A percentile compares a stretch with the other conserved stretches of the same genome.
These are phyloP conservation scores for Platichthys flesus DNA, from an alignment of 2,113 vertebrate genomes.

Conservation along the genomic window DNA sequence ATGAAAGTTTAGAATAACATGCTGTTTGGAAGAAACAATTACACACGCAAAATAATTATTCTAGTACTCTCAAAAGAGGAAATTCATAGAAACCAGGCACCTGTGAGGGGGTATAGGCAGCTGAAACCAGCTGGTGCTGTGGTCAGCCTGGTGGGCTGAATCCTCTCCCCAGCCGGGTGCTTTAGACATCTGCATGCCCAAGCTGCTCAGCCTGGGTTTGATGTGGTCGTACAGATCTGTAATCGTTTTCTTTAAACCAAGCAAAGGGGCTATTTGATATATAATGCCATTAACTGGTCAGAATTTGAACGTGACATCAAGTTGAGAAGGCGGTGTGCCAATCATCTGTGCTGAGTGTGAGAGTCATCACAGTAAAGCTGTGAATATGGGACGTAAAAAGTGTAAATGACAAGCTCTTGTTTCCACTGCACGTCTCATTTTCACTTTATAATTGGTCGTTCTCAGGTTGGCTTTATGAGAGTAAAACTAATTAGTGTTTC, in stretches of 20 bases:
- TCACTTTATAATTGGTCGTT: slow-evolving; percentile 86
- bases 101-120: slow-evolving; percentile 66
- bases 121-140: slow-evolving; percentile 61
- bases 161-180: slow-evolving; percentile 50
- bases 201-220: slow-evolving; percentile 59
- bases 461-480: slow-evolving; percentile 86
- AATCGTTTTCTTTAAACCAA: slow-evolving; percentile 52
- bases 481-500: slow-evolving; percentile 88
- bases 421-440: slow-evolving; percentile 81
- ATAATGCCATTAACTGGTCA: slow-evolving; percentile 48
- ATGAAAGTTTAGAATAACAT: background rate
- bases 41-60: slow-evolving; percentile 22
- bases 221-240: slow-evolving; percentile 67
- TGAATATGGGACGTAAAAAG: slow-evolving; percentile 65
- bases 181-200: slow-evolving; percentile 66
- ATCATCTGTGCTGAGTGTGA: slow-evolving; percentile 43
- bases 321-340: slow-evolving; percentile 43
- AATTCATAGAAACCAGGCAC: slow-evolving; percentile 59
- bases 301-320: slow-evolving; percentile 47
- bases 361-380: slow-evolving; percentile 69
- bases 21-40: slow-evolving; percentile 19
- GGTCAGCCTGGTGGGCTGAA: slow-evolving; percentile 71
- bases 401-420: slow-evolving; percentile 78
- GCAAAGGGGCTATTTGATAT: slow-evolving; percentile 46
- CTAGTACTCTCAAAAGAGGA: slow-evolving; percentile 61